Base-by-base conservation (phyloP, 2,113 vertebrate species). In the Prietella phreatophila region DNA sequence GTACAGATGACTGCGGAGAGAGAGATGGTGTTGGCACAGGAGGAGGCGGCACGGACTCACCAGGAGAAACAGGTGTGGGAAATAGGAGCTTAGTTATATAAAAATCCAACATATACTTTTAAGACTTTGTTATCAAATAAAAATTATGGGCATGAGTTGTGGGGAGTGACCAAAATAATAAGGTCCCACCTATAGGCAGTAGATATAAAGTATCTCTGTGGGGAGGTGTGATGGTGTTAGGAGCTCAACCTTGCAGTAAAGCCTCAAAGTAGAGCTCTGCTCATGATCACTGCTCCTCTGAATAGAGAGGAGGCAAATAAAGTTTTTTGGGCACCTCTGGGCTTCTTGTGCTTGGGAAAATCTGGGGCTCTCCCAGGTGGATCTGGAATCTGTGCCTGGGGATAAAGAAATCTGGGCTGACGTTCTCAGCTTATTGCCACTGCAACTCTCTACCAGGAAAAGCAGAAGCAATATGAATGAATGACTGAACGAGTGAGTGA, bases 1-100 rank as follows among this genome's bases (percentile, higher is more conserved):
- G 98, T 99, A 89, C 98, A 99, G 94, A 99, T 99, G 95, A 99
- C 98, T 61, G 97, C 98, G 71, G 98, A 99, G 94, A 95, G 98
- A 73, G 98, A 99, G 96, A 97, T 99, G 98, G 97, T 99, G 91
- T 96, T 99, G 60, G 98, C 98, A 80, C 98, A 99, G 94, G 98
- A 99, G 95, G 98, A 99, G 91, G 96, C 98, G 89, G 97, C 97
- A 92, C 97, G 98, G 93, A 97, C 95, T 87, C 96, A 95, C 93
- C 97, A 97, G 95, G 98, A 99, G 93, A 99, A 97, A 96, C 98
- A 99, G 97, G 98, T 98, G 95, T 95, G 95, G 47, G 22, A 81
- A 58, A 80, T 55, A 79, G 3, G 30, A 78, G 10, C 10, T 13
- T 5, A 11, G 0, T 79, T 27, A 78, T 53, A 5, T 53, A n/a